Evolutionary conservation across 2,113 vertebrate species (phyloP), one percentile per base, ranked within the genome.

Genomic region (Odocoileus hemionus): DNA sequence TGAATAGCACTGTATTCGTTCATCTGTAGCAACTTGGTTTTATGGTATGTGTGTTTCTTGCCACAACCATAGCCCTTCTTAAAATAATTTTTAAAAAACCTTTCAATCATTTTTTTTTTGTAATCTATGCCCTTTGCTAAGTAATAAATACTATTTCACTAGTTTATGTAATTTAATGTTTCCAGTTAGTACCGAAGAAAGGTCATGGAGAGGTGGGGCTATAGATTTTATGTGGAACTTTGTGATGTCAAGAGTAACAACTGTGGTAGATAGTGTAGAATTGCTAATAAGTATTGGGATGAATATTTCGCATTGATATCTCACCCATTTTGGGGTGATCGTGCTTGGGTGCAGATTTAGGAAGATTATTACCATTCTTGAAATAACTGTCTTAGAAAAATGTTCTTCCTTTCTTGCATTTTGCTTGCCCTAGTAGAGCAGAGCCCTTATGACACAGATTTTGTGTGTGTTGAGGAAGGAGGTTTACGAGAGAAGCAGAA

Each of bases 341-440:
- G 91, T 98, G 97, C 97, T 95, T 98, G 90, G 92, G 43, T 54
- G 26, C 83, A 96, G 97, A 94, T 97, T 98, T 95, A 39, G 97
- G 86, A 98, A 96, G 93, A 97, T 98, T 96, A 97, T 98, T 98
- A 92, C 97, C 95, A 89, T 98, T 96, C 96, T 97, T 98, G 92
- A 97, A 64, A 83, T 52, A 91, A 98, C 98, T 98, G 97, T 98
- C 98, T 98, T 98, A 94, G 94, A 92, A 97, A 95, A 95, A 70
- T 96, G 82, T 93, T 96, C 96, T 98, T 98, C 97, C 97, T 98
- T 97, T 97, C 96, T 76, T 96, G 43, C 67, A n/a, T 98, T 94
- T 93, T 70, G 79, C 87, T 70, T 94, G 2, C 88, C 89, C 55
- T 70, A 0, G 80, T 98, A 89, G 96, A 97, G 67, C 57, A 89